phyloP scores from a whole-genome alignment of 2,113 vertebrate genomes.

The Grammomys surdaster region DNA sequence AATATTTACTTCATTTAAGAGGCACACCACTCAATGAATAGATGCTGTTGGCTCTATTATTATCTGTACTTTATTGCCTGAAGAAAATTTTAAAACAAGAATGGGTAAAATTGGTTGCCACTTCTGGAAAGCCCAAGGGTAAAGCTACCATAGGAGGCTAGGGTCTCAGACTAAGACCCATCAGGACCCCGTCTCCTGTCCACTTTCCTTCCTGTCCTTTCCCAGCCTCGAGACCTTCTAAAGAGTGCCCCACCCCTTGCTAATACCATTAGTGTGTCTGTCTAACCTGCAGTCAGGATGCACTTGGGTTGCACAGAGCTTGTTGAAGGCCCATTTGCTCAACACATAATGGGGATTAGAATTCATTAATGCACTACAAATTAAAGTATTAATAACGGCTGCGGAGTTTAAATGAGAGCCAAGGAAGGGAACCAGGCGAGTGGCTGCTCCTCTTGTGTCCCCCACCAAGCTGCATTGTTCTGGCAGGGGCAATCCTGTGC shows the following conservation, averaged over 20 bases:
- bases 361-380: slow-evolving; percentile 83
- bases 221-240: neutral
- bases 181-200: no score
- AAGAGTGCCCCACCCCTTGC: neutral
- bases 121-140: neutral
- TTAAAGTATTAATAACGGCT: slow-evolving; percentile 81
- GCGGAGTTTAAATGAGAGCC: slow-evolving; percentile 72
- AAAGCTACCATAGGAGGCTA: neutral
- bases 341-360: slow-evolving; percentile 73
- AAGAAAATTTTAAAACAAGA: neutral
- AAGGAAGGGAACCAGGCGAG: fast-evolving
- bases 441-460: neutral
- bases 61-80: neutral
- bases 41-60: neutral
- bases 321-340: slow-evolving; percentile 71
- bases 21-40: neutral
- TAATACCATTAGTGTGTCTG: neutral
- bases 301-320: slow-evolving; percentile 45
- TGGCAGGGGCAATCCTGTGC: neutral
- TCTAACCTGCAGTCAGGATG: slow-evolving; percentile 41
- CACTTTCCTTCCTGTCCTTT: neutral
- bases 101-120: neutral
- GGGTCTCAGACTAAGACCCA: neutral
- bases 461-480: slow-evolving; percentile 40
- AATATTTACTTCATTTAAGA: neutral